Evolutionary conservation across 2,888 invertebrate genomes (phyloP).

Genomic region (Oligia strigilis): DNA sequence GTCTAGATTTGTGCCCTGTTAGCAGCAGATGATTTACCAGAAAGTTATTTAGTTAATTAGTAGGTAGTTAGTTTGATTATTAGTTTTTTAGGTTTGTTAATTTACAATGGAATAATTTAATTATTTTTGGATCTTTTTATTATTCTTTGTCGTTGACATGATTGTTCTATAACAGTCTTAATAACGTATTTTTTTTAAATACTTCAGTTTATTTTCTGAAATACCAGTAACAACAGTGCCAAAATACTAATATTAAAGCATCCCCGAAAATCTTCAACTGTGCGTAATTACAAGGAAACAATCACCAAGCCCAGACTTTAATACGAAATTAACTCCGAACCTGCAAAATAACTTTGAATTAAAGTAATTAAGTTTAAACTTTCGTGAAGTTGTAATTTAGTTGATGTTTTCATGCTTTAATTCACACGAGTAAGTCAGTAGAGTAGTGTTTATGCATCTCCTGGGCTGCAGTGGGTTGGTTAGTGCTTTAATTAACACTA

Average conservation of each 20-base stretch:
- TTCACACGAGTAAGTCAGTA: slow-evolving; percentile 2
- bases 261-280: slow-evolving; percentile 5
- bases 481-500: background rate
- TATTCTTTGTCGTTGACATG: too few relatives aligned
- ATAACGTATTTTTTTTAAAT: too few relatives aligned
- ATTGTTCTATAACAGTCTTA: too few relatives aligned
- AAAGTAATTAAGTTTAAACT: slow-evolving; percentile 35
- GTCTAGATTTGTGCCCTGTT: background rate
- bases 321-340: slow-evolving; percentile 15
- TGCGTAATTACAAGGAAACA: slow-evolving; percentile 25
- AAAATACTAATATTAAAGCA: slow-evolving; percentile 1
- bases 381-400: slow-evolving; percentile 31
- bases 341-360: slow-evolving; percentile 39
- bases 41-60: too few relatives aligned
- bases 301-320: slow-evolving; percentile 15
- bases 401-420: slow-evolving; percentile 37
- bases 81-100: too few relatives aligned
- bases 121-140: too few relatives aligned
- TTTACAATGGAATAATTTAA: too few relatives aligned
- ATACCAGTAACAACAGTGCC: background rate
- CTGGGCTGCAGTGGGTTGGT: slow-evolving; percentile 6
- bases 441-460: slow-evolving; percentile 35
- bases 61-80: too few relatives aligned
- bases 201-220: background rate
- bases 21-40: too few relatives aligned